These are phyloP conservation scores for Cranoglanis bouderius DNA, from an alignment of 2,113 vertebrate species.

Conservation along the genomic window DNA sequence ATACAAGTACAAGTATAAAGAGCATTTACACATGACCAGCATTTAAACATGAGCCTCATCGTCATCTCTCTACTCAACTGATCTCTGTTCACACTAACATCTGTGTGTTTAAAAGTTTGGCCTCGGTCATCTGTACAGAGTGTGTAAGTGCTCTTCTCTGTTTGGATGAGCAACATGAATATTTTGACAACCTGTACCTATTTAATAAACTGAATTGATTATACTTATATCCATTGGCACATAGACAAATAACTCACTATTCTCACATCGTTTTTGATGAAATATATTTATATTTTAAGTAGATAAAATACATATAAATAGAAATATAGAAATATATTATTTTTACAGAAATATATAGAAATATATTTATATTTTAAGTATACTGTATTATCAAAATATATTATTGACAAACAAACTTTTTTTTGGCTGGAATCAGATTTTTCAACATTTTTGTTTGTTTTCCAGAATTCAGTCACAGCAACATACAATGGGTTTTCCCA, in stretches of 20 bases:
- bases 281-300: neutral
- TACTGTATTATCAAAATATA: neutral
- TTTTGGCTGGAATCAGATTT: no score
- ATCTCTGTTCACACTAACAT: neutral
- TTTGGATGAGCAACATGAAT: neutral
- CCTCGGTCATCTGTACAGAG: neutral
- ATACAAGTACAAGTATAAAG: no score
- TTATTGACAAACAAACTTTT: no score
- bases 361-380: neutral
- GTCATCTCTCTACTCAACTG: neutral
- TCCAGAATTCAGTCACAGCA: neutral
- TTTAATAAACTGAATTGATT: neutral
- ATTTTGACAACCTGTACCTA: neutral
- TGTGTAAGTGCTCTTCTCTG: neutral
- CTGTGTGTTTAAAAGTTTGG: neutral
- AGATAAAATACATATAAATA: no score
- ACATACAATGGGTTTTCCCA: neutral
- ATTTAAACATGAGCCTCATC: neutral
- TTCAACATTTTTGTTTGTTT: neutral
- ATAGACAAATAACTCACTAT: neutral
- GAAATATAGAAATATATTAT: no score
- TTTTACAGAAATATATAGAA: neutral
- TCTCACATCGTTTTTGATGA: neutral
- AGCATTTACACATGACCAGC: neutral
- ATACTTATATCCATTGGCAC: neutral